phyloP scores from a whole-genome alignment of 2,888 invertebrate genomes.

The Lepidocyrtoides sp. region DNA sequence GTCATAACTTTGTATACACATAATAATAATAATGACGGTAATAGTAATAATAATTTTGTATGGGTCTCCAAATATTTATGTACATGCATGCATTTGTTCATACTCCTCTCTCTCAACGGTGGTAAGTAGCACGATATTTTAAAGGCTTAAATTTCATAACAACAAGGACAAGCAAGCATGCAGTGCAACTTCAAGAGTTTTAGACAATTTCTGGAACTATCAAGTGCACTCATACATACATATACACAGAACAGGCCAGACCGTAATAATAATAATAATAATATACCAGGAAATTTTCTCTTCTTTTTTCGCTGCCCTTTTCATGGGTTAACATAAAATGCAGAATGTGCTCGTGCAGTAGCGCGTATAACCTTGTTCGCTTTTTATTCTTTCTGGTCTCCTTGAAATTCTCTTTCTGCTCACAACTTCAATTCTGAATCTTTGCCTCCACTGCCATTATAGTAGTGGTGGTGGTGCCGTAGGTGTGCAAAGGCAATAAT shows the following conservation, averaged over 20 bases:
- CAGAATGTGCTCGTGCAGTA: constrained; percentile 35
- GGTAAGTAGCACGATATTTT: not conserved
- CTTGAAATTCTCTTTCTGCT: not conserved
- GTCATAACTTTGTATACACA: constrained; percentile 63
- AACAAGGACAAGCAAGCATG: not conserved
- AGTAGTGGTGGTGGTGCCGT: constrained; percentile 10
- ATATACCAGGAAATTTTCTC: too few relatives aligned
- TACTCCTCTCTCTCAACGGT: too few relatives aligned
- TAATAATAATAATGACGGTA: constrained; percentile 44
- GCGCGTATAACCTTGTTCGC: constrained; percentile 43
- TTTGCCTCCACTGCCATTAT: too few relatives aligned
- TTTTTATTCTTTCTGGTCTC: not conserved
- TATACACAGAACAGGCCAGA: too few relatives aligned
- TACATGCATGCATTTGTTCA: not conserved
- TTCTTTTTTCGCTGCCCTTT: not conserved
- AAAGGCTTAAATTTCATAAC: constrained; percentile 34
- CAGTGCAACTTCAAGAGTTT: not conserved
- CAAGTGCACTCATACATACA: constrained; percentile 47
- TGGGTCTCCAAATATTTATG: constrained; percentile 31
- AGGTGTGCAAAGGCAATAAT: constrained; percentile 76
- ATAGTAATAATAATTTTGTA: constrained; percentile 48
- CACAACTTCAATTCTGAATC: too few relatives aligned
- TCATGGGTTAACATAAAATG: constrained; percentile 47
- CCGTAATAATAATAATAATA: too few relatives aligned
- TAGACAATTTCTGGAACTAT: constrained; percentile 47